Conservation (phyloP, 2,113 vertebrate genomes). For the Sceloporus undulatus region DNA sequence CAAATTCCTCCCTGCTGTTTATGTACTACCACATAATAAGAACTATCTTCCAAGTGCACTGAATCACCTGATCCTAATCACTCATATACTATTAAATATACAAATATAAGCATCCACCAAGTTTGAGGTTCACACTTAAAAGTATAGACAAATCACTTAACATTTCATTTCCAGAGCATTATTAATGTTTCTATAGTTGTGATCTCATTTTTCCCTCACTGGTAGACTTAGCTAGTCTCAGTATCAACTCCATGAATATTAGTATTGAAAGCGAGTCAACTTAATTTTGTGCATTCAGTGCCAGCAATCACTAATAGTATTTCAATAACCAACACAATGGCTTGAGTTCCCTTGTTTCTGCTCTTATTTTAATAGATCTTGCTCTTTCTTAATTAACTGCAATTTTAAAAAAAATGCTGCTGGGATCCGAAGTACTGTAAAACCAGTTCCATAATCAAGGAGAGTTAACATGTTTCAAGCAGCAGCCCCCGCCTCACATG, state of each 20-base stretch:
- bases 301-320: not conserved
- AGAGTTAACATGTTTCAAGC: not conserved
- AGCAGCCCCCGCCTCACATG: not conserved
- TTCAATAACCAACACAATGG: not conserved
- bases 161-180: conserved; percentile 58
- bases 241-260: not conserved
- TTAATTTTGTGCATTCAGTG: not conserved
- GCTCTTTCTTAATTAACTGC: not conserved
- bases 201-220: not conserved
- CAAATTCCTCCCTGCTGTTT: not conserved
- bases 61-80: conserved; percentile 25
- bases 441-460: not conserved
- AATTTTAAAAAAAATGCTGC: not conserved
- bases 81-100: not conserved
- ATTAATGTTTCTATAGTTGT: conserved; percentile 26
- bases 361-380: not conserved
- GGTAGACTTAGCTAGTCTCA: not conserved
- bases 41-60: not conserved
- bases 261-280: not conserved
- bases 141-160: not conserved
- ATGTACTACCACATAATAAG: not conserved
- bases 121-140: conserved; percentile 18
- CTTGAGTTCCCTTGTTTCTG: not conserved
- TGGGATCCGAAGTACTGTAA: not conserved
- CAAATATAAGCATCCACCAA: conserved; percentile 4